These are phyloP conservation scores for Solenopsis fugax DNA, from an alignment of 1,140 invertebrate species.

Conservation along the genomic window DNA sequence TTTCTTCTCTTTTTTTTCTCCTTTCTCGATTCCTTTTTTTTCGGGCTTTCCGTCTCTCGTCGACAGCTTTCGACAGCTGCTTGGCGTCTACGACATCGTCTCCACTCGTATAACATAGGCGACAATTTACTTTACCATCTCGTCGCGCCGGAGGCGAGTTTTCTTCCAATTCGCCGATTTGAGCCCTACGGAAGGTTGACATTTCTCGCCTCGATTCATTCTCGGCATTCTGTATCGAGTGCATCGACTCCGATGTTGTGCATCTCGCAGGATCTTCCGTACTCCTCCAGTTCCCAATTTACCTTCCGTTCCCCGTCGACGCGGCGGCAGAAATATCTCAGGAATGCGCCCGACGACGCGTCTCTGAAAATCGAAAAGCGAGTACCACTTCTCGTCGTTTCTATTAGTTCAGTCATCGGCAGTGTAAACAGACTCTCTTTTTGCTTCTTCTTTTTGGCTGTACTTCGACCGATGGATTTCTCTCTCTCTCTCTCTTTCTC, in stretches of 20 bases:
- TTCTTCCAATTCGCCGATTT: conserved; percentile 54
- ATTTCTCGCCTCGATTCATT: conserved; percentile 15
- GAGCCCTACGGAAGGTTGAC: conserved; percentile 34
- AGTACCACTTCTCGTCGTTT: conserved; percentile 71
- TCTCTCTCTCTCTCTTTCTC: conserved; percentile 3
- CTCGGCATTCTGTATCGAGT: conserved; percentile 18
- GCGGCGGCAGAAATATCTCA: conserved; percentile 29
- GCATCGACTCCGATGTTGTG: background rate
- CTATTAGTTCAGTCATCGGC: conserved; percentile 79
- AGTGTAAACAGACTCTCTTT: conserved; percentile 70
- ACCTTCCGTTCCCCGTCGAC: background rate
- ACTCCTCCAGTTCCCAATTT: conserved; percentile 50
- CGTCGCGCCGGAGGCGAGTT: conserved; percentile 42
- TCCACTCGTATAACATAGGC: conserved; percentile 66
- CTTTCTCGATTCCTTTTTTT: conserved; percentile 56
- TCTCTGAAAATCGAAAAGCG: conserved; percentile 64
- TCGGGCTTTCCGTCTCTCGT: conserved; percentile 47
- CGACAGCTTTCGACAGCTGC: conserved; percentile 58
- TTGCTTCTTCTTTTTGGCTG: conserved; percentile 40
- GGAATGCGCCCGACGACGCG: conserved; percentile 57
- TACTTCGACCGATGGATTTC: conserved; percentile 24
- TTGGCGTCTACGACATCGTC: conserved; percentile 51
- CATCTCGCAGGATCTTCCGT: conserved; percentile 22
- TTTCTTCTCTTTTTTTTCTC: background rate
- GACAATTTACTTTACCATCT: conserved; percentile 72